A percentile compares a stretch with the other conserved stretches of the same genome.
phyloP scores from a whole-genome alignment of 2,113 vertebrate species.

The Toxotes jaculatrix region DNA sequence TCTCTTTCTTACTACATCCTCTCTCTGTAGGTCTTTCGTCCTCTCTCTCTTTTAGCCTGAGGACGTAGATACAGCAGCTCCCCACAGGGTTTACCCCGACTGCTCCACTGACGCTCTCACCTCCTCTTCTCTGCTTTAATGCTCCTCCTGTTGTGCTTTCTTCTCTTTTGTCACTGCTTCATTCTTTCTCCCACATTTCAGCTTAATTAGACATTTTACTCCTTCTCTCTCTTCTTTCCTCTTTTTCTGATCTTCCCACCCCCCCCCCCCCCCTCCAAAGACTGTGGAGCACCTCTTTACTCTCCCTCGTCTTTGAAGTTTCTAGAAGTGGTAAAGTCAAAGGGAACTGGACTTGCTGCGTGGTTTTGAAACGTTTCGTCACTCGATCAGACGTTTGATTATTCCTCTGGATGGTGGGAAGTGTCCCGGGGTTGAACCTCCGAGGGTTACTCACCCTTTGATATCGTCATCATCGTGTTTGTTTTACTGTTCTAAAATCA shows the following conservation, averaged over 20 bases:
- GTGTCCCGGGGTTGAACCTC: neutral
- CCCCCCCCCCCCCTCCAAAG: neutral
- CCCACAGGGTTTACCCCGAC: constrained; percentile 8
- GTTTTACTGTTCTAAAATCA: neutral
- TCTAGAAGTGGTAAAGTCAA: neutral
- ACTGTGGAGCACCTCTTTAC: neutral
- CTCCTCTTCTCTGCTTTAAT: constrained; percentile 3
- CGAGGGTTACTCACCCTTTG: neutral
- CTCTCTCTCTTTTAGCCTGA: constrained; percentile 19
- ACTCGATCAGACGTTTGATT: neutral
- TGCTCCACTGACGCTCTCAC: constrained; percentile 29
- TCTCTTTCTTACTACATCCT: neutral
- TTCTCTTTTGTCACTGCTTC: neutral
- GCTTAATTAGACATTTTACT: constrained; percentile 22
- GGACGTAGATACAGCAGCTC: constrained; percentile 25
- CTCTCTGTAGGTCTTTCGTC: neutral
- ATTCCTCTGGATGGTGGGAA: neutral
- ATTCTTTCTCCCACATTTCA: neutral
- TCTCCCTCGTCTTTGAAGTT: constrained; percentile 5
- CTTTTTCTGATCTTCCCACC: neutral
- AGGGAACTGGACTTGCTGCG: constrained; percentile 5
- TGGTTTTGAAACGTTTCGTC: constrained; percentile 27
- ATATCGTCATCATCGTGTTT: neutral
- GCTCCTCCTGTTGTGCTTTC: neutral
- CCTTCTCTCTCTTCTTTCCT: neutral